phyloP scores from a whole-genome alignment of 2,113 vertebrate species.

The Mugil cephalus region DNA sequence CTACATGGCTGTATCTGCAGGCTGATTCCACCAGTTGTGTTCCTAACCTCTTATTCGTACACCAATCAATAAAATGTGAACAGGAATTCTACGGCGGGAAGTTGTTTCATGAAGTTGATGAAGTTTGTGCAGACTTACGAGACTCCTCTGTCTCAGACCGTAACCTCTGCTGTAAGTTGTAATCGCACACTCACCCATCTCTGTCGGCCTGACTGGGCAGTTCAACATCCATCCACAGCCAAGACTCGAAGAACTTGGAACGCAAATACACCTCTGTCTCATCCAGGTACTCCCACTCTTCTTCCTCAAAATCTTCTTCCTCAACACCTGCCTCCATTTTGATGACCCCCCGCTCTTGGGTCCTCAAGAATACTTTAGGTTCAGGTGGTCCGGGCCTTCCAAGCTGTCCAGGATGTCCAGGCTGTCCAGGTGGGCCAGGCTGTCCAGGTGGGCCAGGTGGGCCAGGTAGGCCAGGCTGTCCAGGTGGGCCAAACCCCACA shows the following conservation, averaged over 20 bases:
- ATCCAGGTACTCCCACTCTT: slow-evolving; percentile 66
- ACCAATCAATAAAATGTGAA: neutral
- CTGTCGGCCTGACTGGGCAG: slow-evolving; percentile 58
- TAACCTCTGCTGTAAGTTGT: neutral
- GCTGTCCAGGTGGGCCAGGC: rapidly evolving
- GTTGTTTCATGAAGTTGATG: neutral
- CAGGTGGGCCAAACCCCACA: no score
- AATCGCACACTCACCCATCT: slow-evolving; percentile 68
- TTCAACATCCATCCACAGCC: slow-evolving; percentile 80
- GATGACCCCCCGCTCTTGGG: no score
- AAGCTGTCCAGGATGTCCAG: rapidly evolving
- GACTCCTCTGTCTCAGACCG: neutral
- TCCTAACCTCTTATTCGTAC: no score
- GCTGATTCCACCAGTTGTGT: no score
- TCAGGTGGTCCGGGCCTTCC: rapidly evolving
- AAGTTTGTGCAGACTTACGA: neutral
- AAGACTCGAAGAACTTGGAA: slow-evolving; percentile 81
- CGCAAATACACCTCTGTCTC: slow-evolving; percentile 73
- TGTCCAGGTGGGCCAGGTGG: neutral
- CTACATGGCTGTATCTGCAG: no score
- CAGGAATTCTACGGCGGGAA: neutral
- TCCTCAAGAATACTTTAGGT: neutral
- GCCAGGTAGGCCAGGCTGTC: no score
- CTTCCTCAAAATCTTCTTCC: slow-evolving; percentile 31
- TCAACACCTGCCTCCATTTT: no score